Conservation (phyloP, 2,113 vertebrate genomes). For the Actenoides lindsayi region DNA sequence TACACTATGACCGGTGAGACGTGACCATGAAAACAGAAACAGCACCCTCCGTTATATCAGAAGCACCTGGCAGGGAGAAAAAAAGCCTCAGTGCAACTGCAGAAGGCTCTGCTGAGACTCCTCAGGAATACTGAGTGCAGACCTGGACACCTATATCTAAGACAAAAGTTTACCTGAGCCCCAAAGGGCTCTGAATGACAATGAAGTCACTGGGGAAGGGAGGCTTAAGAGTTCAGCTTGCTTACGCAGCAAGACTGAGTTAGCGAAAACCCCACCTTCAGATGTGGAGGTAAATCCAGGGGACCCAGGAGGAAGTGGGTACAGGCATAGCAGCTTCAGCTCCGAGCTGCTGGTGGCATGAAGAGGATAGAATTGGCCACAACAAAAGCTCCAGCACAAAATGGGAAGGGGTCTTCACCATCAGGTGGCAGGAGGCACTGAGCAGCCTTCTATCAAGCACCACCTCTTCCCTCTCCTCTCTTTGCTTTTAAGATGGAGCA, state of each 20-base stretch:
- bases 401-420: not conserved
- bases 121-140: not conserved
- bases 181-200: not conserved
- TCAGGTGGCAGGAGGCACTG: not conserved
- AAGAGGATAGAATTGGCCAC: not conserved
- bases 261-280: not conserved
- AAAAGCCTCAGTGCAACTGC: not conserved
- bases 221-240: not conserved
- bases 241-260: not conserved
- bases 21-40: not conserved
- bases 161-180: not conserved
- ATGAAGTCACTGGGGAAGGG: not conserved
- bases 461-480: not conserved
- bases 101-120: not conserved
- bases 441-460: not conserved
- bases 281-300: not conserved
- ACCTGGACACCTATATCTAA: not conserved
- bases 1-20: not conserved
- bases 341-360: not conserved
- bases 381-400: not conserved
- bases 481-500: not conserved
- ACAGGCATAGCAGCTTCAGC: not conserved
- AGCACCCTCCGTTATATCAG: not conserved
- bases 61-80: not conserved
- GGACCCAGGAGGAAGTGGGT: accelerated